Base-by-base conservation (phyloP, 2,888 invertebrate species). In the Resseliella maxima region DNA sequence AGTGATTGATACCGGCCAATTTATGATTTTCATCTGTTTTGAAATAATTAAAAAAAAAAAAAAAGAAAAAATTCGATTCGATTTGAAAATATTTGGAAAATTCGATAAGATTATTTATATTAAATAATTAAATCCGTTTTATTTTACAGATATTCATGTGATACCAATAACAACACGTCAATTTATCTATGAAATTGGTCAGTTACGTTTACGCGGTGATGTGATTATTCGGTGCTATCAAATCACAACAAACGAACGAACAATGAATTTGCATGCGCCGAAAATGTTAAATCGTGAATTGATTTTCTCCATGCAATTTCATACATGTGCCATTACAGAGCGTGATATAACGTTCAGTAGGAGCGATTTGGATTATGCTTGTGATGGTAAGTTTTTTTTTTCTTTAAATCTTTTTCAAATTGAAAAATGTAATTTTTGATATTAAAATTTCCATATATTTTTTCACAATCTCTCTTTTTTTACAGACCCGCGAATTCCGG, bases 151-250 rank as follows among this genome's bases (percentile, higher is more conserved):
- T 87, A 89, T 89, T 88, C 89, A 89, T 87, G 89, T 88, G 87
- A 89, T 89, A 88, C 89, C 89, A 86, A 89, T 89, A 86, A 88
- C 89, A 87, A 89, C 89, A n/a, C 87, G 93, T 85, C 94, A 94
- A 89, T 94, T 95, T 89, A 94, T 95, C 15, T 87, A 94, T 95
- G 87, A 94, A 93, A 92, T 95, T 88, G 95, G 89, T 81, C 88
- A 88, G 87, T 87, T 89, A 59, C 88, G 88, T 83, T 88, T 98
- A 24, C 93, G 97, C 86, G 98, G 98, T 21, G 98, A 98, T 92
- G 95, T 98, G 88, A 93, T 98, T 87, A 94, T 98, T 89, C 97
- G 97, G 91, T 97, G 97, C 90, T 98, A 97, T 92, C 94, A 96
- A 89, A 93, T 96, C 5, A 91, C 92, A 0, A 88, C 88, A 86